Base-by-base conservation (phyloP, 2,888 invertebrate species). In the Trichacis sp. region DNA sequence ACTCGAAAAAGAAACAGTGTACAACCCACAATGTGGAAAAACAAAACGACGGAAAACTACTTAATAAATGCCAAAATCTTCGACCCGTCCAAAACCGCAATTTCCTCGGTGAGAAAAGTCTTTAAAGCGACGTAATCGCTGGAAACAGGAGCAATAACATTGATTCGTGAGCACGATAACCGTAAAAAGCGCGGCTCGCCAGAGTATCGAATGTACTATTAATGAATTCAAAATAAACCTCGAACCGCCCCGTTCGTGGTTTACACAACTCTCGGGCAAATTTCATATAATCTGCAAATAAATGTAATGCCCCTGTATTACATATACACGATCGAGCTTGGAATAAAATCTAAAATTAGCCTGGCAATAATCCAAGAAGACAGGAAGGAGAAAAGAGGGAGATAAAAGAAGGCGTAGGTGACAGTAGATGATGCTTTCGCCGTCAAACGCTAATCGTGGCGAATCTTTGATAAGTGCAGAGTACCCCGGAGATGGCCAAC, bases 281-380 rank as follows among this genome's bases (percentile, higher is more conserved):
- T 11, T 40, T 1, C n/a, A 15, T 40, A 14, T 12, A 14, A 40
- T 12, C 14, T 15, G 40, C 15, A 15, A 40, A 40, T 40, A 40
- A 40, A 40, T 40, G 12, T 40, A 40, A 36, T 36, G 14, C 8
- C 15, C 14, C 40, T 40, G 15, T 40, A 40, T 15, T 15, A 43
- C 19, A 73, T 76, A 73, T 73, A 73, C 72, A 72, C 76, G 43
- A 43, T 76, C 69, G 75, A 72, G 73, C 75, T 71, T 73, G 71
- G 74, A 76, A 77, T 76, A 74, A 76, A 76, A 72, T 72, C 76
- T 75, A 77, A 77, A 77, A 77, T 76, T 76, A 77, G 63, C 63
- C 72, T 76, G 77, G 77, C 77, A 75, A 73, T 75, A 71, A 76
- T 77, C 76, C 77, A 74, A 69, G 67, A 70, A 71, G 68, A 73